Evolutionary conservation across 2,888 invertebrate genomes (phyloP).

Genomic region (Dasysyrphus tricinctus): DNA sequence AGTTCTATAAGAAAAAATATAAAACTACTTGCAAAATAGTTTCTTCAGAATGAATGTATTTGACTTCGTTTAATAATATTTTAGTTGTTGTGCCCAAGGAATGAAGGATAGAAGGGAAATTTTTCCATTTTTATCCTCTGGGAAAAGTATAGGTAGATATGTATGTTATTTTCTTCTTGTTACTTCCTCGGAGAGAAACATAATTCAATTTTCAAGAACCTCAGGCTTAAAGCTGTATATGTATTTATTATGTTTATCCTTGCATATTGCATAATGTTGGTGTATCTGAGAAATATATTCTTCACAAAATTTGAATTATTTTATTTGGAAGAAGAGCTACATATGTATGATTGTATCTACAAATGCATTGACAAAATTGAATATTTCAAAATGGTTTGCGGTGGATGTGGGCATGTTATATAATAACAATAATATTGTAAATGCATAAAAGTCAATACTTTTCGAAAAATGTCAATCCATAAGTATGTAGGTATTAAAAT

Average conservation of each 20-base stretch:
- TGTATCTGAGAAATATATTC: neutral
- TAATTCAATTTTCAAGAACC: conserved; percentile 12
- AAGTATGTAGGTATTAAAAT: too few species aligned
- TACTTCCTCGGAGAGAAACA: neutral
- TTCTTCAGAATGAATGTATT: conserved; percentile 7
- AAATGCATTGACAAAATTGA: too few species aligned
- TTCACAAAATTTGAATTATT: too few species aligned
- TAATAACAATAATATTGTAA: too few species aligned
- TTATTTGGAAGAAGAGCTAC: too few species aligned
- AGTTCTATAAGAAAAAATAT: neutral
- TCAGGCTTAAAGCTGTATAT: neutral
- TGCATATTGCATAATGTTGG: too few species aligned
- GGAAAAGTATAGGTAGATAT: neutral
- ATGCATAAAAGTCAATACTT: too few species aligned
- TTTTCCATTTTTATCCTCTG: neutral
- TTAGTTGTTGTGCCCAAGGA: conserved; percentile 3
- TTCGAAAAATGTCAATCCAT: too few species aligned
- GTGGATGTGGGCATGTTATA: too few species aligned
- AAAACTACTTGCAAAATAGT: conserved; percentile 9
- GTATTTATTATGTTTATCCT: neutral
- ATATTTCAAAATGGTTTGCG: too few species aligned
- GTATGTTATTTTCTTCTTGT: conserved; percentile 9
- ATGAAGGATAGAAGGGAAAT: neutral
- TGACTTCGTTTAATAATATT: conserved; percentile 7
- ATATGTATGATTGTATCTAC: too few species aligned